These are phyloP conservation scores for Kryptolebias ocellatus DNA, from an alignment of 2,797 vertebrate species.

Conservation along the genomic window DNA sequence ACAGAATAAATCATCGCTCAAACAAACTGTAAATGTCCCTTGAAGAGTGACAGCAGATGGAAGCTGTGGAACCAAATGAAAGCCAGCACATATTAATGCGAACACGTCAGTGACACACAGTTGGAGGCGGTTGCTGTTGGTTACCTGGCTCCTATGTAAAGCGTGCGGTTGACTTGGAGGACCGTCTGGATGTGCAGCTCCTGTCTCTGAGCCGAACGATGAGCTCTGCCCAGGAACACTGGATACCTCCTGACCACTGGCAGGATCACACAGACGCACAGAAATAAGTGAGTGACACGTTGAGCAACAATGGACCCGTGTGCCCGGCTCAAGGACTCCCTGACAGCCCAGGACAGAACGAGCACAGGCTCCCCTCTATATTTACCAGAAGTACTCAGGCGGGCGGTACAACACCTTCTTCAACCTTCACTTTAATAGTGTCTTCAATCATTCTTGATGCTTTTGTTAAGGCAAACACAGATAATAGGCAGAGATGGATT, in stretches of 20 bases:
- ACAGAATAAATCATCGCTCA: constrained; percentile 30
- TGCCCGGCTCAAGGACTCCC: constrained; percentile 35
- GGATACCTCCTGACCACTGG: constrained; percentile 90
- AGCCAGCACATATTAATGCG: constrained; percentile 64
- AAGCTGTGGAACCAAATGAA: constrained; percentile 61
- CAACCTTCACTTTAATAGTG: constrained; percentile 54
- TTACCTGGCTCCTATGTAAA: constrained; percentile 96
- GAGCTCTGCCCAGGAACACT: constrained; percentile 90
- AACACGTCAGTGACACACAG: constrained; percentile 57
- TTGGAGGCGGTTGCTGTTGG: constrained; percentile 72
- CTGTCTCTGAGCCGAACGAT: constrained; percentile 77
- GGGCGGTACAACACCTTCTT: constrained; percentile 17
- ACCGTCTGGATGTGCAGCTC: constrained; percentile 93
- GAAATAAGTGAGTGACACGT: not conserved
- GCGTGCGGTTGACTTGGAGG: constrained; percentile 92
- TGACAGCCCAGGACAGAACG: constrained; percentile 31
- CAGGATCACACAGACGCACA: constrained; percentile 26
- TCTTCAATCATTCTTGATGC: constrained; percentile 40
- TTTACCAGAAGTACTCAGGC: constrained; percentile 29
- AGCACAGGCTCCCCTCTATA: constrained; percentile 18
- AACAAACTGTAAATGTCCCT: constrained; percentile 50
- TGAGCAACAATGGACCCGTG: not conserved
- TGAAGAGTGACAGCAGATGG: constrained; percentile 67
- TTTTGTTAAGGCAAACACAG: constrained; percentile 47
- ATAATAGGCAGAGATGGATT: constrained; percentile 35